Evolutionary conservation across 2,888 invertebrate genomes (phyloP).

Genomic region (Dolichopus griseipennis): DNA sequence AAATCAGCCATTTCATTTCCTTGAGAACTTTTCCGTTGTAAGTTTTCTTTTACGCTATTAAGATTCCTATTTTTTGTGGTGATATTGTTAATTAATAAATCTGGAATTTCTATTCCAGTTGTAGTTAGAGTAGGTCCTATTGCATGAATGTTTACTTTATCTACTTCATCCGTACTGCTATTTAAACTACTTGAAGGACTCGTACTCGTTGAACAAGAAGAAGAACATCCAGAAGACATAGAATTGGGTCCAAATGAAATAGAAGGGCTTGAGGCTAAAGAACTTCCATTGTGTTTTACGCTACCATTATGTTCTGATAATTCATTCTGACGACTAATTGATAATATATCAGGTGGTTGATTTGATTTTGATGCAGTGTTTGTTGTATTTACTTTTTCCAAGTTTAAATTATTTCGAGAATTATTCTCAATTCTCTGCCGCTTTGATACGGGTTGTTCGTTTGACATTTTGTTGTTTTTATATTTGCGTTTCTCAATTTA

Average conservation of each 20-base stretch:
- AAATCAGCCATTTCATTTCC: slow-evolving; percentile 40
- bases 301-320: slow-evolving; percentile 11
- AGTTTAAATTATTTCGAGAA: slow-evolving; percentile 14
- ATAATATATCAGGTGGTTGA: slow-evolving; percentile 10
- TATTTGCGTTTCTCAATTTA: no score
- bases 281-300: slow-evolving; percentile 15
- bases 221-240: slow-evolving; percentile 18
- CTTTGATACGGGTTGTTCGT: slow-evolving; percentile 77
- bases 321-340: background rate
- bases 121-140: slow-evolving; percentile 7
- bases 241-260: slow-evolving; percentile 19
- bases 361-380: slow-evolving; percentile 15
- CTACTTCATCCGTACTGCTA: slow-evolving; percentile 21
- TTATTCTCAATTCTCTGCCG: slow-evolving; percentile 59
- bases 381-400: slow-evolving; percentile 22
- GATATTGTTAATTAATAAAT: slow-evolving; percentile 17
- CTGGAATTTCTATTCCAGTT: slow-evolving; percentile 21
- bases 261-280: slow-evolving; percentile 19
- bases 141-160: slow-evolving; percentile 5
- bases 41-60: background rate
- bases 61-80: slow-evolving; percentile 9
- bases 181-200: slow-evolving; percentile 21
- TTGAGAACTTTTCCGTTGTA: slow-evolving; percentile 6
- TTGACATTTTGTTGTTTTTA: slow-evolving; percentile 49
- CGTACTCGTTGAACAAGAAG: slow-evolving; percentile 16